Evolutionary conservation across 2,888 invertebrate species (phyloP).

Genomic region (Acleris emargana): DNA sequence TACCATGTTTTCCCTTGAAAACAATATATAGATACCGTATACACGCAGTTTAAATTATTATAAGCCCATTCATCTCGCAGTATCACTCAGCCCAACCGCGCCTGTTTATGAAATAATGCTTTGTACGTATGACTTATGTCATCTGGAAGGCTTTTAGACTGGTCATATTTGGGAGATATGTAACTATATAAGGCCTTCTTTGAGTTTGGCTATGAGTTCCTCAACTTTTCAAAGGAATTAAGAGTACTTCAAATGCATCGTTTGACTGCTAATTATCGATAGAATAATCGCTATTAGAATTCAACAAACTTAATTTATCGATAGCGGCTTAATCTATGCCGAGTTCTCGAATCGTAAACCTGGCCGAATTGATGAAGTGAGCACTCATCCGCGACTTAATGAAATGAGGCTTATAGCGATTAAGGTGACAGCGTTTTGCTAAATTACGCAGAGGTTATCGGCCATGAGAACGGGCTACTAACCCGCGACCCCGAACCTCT

Average conservation of each 20-base stretch:
- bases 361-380: slow-evolving; percentile 15
- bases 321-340: slow-evolving; percentile 1
- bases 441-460: slow-evolving; percentile 54
- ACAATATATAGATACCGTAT: too few species aligned
- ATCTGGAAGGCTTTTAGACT: slow-evolving; percentile 1
- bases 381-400: slow-evolving; percentile 5
- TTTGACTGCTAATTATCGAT: too few species aligned
- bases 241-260: too few species aligned
- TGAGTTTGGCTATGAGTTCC: background rate
- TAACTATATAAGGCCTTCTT: background rate
- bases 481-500: slow-evolving; percentile 59
- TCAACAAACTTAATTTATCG: too few species aligned
- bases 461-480: slow-evolving; percentile 54
- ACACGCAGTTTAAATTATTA: too few species aligned
- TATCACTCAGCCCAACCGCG: background rate
- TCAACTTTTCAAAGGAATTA: background rate
- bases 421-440: slow-evolving; percentile 40
- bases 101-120: background rate
- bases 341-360: background rate
- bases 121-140: background rate
- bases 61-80: too few species aligned
- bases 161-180: background rate
- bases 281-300: too few species aligned
- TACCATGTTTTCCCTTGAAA: too few species aligned
- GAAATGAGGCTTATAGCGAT: slow-evolving; percentile 9